phyloP scores from a whole-genome alignment of 2,113 vertebrate genomes.

The Stomatorhinus ivindoensis region DNA sequence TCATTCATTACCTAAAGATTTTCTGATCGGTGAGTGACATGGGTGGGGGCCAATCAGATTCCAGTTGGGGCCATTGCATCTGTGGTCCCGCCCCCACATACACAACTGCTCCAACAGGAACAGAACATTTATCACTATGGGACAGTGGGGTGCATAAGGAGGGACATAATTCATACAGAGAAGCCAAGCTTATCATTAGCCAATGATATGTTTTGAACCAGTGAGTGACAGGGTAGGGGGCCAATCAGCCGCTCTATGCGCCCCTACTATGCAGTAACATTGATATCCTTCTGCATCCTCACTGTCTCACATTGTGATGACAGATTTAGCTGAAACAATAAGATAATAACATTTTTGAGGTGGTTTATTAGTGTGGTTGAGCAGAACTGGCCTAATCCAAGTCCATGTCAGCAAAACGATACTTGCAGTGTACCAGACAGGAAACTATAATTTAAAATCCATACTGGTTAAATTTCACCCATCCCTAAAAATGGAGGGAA shows the following conservation, averaged over 20 bases:
- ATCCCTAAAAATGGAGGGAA: background rate
- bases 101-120: background rate
- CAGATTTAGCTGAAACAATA: background rate
- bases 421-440: background rate
- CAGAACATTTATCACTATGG: background rate
- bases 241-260: background rate
- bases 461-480: background rate
- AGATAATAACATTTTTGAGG: background rate
- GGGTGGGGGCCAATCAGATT: background rate
- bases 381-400: background rate
- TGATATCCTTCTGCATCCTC: background rate
- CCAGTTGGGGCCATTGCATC: background rate
- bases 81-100: background rate
- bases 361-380: background rate
- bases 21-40: background rate
- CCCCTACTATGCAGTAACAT: background rate
- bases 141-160: background rate
- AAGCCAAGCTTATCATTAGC: background rate
- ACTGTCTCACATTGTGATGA: background rate
- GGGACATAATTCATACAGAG: background rate
- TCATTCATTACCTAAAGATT: too few species aligned
- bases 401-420: background rate
- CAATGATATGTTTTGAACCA: background rate
- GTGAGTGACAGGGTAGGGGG: background rate
- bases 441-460: background rate